Conservation (phyloP, 2,797 vertebrate species). For the Megalops cyprinoides region DNA sequence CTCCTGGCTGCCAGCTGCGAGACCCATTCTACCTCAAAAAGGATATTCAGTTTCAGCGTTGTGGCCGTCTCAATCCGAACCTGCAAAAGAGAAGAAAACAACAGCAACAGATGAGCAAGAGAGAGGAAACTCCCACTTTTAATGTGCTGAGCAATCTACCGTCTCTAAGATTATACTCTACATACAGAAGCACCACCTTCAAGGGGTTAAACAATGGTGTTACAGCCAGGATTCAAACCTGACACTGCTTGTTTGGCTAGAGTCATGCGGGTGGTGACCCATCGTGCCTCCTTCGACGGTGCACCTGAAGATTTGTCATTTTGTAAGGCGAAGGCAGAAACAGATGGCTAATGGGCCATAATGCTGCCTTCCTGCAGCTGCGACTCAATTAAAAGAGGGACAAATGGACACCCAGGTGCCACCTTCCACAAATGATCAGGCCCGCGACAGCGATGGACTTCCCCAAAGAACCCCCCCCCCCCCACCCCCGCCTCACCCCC, state of each 20-base stretch:
- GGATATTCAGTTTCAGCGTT: constrained; percentile 98
- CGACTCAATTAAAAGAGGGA: not conserved
- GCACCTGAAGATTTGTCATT: not conserved
- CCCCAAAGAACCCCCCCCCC: constrained; percentile 8
- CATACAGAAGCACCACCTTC: no score
- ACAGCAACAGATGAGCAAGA: constrained; percentile 4
- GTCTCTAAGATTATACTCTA: no score
- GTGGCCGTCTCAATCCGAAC: constrained; percentile 96
- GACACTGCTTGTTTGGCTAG: not conserved
- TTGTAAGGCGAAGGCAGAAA: not conserved
- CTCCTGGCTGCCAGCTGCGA: no score
- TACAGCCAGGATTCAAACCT: no score
- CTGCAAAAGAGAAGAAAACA: constrained; percentile 66
- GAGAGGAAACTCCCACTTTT: no score
- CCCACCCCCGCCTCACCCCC: not conserved
- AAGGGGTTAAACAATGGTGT: no score
- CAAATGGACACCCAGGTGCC: constrained; percentile 13
- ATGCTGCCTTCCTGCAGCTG: not conserved
- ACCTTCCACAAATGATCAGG: not conserved
- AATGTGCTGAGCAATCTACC: no score
- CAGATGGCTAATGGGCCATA: constrained; percentile 22
- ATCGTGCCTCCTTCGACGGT: constrained; percentile 11
- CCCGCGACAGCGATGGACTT: not conserved
- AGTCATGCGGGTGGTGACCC: constrained; percentile 16
- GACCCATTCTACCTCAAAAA: constrained; percentile 57